A percentile compares a stretch with the other conserved stretches of the same genome.
These are phyloP conservation scores for Calidris pugnax DNA, from an alignment of 2,113 vertebrate genomes.

Conservation along the genomic window DNA sequence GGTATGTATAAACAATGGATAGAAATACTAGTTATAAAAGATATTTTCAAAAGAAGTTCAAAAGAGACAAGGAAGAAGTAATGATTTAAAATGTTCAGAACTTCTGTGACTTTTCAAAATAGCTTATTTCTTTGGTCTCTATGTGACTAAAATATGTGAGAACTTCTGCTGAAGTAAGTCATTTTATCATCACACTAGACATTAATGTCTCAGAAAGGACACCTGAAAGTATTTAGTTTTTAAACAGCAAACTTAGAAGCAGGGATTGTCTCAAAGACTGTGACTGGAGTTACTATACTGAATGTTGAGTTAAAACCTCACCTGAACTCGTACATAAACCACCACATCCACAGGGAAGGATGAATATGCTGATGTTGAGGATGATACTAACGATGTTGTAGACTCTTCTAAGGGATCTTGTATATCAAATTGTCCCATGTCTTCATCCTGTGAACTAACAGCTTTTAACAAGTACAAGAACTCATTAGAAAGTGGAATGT, in stretches of 20 bases:
- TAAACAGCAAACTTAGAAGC: neutral
- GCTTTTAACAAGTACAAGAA: conserved; percentile 72
- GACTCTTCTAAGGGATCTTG: conserved; percentile 94
- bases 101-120: neutral
- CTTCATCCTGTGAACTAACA: conserved; percentile 91
- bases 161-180: neutral
- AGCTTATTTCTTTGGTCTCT: neutral
- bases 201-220: neutral
- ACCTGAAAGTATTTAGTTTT: neutral
- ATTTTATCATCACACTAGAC: neutral
- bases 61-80: neutral
- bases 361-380: conserved; percentile 92
- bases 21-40: neutral
- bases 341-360: conserved; percentile 98
- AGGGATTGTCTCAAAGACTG: neutral
- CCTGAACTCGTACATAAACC: conserved; percentile 98
- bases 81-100: neutral
- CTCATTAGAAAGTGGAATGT: neutral
- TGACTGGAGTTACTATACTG: neutral
- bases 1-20: neutral
- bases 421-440: conserved; percentile 93
- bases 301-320: conserved; percentile 45
- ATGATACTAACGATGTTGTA: conserved; percentile 91
- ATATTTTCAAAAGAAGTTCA: neutral
- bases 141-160: neutral